phyloP scores from a whole-genome alignment of 2,113 vertebrate genomes.

The Balaenoptera acutorostrata region DNA sequence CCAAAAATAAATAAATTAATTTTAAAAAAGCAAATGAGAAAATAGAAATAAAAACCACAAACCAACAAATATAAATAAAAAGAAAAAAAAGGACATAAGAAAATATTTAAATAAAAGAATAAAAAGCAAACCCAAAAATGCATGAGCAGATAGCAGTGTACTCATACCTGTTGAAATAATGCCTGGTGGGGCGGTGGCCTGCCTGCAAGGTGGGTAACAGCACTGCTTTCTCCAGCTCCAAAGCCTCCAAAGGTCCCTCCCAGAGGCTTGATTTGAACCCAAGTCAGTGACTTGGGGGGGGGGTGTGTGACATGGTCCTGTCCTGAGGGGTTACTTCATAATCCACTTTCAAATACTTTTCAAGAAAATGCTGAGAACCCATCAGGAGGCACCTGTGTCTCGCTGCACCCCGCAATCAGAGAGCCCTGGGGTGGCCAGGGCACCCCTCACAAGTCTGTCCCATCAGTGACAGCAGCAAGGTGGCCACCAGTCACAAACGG shows the following conservation, averaged over 20 bases:
- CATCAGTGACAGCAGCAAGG: background rate
- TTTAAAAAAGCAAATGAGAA: background rate
- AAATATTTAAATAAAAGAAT: background rate
- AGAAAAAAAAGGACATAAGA: background rate
- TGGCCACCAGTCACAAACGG: background rate
- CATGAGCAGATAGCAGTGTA: too few species aligned
- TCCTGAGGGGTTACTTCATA: background rate
- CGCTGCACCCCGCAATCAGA: background rate
- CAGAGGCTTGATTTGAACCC: background rate
- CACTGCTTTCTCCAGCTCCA: background rate
- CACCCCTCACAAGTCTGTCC: background rate
- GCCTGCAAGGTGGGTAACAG: background rate
- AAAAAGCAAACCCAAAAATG: background rate
- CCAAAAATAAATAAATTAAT: too few species aligned
- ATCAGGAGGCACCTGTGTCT: background rate
- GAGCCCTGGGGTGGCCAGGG: background rate
- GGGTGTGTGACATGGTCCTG: background rate
- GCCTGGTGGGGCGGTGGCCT: rapidly evolving
- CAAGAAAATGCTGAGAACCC: background rate
- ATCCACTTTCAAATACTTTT: background rate
- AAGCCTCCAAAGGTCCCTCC: background rate
- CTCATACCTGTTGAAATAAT: background rate
- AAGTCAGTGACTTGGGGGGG: background rate
- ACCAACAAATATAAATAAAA: background rate
- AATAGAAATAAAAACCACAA: background rate